phyloP scores from a whole-genome alignment of 2,113 vertebrate species.

The Hirundichthys speculiger region DNA sequence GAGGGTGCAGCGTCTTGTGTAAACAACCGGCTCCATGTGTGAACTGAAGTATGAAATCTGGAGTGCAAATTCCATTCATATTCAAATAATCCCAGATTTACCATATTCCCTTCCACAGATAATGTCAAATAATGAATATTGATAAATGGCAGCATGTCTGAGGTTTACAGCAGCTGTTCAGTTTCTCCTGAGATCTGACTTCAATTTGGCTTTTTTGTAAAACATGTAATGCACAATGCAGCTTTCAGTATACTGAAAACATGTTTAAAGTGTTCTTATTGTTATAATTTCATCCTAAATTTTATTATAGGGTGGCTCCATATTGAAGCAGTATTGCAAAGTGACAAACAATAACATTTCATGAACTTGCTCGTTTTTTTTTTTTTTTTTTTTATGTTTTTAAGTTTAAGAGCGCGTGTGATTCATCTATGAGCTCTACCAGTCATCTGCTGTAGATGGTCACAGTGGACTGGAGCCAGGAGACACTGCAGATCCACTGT shows the following conservation, averaged over 20 bases:
- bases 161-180: background rate
- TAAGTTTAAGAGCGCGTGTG: too few species aligned
- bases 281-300: background rate
- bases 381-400: too few species aligned
- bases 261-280: background rate
- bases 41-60: constrained; percentile 22
- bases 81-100: constrained; percentile 51
- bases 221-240: background rate
- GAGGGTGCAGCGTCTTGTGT: constrained; percentile 1
- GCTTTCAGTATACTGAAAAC: background rate
- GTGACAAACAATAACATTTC: background rate
- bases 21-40: constrained; percentile 27
- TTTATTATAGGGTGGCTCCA: background rate
- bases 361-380: background rate
- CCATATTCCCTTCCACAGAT: constrained; percentile 49
- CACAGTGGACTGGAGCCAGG: too few species aligned
- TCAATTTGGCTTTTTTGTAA: background rate
- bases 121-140: constrained; percentile 61
- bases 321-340: background rate
- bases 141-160: constrained; percentile 45
- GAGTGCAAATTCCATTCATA: constrained; percentile 46
- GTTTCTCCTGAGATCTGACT: constrained; percentile 15
- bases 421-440: too few species aligned
- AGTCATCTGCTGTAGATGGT: too few species aligned
- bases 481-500: too few species aligned